Base-by-base conservation (phyloP, 2,113 vertebrate species). In the Laticauda colubrina region DNA sequence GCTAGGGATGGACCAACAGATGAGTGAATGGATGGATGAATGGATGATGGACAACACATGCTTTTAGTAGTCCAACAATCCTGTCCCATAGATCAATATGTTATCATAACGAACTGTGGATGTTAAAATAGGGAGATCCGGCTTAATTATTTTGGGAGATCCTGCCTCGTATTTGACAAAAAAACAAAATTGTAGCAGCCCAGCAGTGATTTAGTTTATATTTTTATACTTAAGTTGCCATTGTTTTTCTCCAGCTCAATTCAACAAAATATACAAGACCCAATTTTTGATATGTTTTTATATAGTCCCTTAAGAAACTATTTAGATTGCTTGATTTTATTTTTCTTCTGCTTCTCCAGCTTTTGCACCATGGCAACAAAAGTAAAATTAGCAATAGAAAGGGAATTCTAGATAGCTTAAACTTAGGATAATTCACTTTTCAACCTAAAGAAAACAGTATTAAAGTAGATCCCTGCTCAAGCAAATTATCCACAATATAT, bases 321-420 rank as follows among this genome's bases (percentile, higher is more conserved):
- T 93, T 96, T 94, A 90, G 81, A 93, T 96, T 96, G 94, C 95
- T 94, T 94, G 64, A 45, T 34, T 93, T 95, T 95, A 69, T 9
- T 18, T 20, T 15, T 95, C 86, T n/a, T n/a, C 39, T n/a, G 26
- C 92, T 95, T 92, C 93, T 93, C 64, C 95, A 93, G 86, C 45
- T 96, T 92, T 92, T 95, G 81, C 91, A 94, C 96, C 96, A 96
- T 96, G 95, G 96, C 96, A 97, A 97, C 96, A 94, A 96, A 96
- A 93, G 85, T 95, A 96, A 96, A 97, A 97, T 96, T 97, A 97
- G 94, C 88, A 95, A 54, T 92, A 93, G 89, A 94, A 92, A 94
- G 93, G 93, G 96, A 95, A 95, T 95, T 95, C 96, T 91, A 94
- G 94, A 94, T 92, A 95, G 55, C 57, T 69, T 87, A 93, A 89